Percentiles rank a stretch among this genome's conserved stretches.
phyloP scores from a whole-genome alignment of 2,888 invertebrate genomes.

The Microplitis manilae region DNA sequence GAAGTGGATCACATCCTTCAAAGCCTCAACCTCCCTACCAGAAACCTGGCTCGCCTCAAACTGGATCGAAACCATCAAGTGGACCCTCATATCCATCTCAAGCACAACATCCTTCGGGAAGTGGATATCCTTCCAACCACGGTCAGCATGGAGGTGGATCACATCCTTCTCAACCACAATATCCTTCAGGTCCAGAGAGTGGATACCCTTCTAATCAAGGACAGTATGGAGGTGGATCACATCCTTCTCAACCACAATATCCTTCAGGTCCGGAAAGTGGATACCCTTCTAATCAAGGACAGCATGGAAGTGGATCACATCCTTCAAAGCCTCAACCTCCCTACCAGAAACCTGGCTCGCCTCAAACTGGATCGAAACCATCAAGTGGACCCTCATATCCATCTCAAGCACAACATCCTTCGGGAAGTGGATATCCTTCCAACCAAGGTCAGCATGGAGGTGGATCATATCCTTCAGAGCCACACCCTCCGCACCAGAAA shows the following conservation, averaged over 20 bases:
- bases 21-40: neutral
- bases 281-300: neutral
- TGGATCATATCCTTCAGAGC: too few species aligned
- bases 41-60: neutral
- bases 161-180: conserved; percentile 53
- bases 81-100: neutral
- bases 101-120: conserved; percentile 55
- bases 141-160: neutral
- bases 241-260: too few species aligned
- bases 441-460: conserved; percentile 20
- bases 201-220: conserved; percentile 59
- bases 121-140: conserved; percentile 25
- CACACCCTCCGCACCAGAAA: neutral
- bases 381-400: neutral
- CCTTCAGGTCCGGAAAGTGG: conserved; percentile 37
- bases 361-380: neutral
- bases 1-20: neutral
- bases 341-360: neutral
- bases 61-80: neutral
- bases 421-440: conserved; percentile 47
- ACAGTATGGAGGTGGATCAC: conserved; percentile 16
- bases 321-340: neutral
- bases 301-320: neutral
- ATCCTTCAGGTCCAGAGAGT: conserved; percentile 61
- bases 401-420: conserved; percentile 56